phyloP scores from a whole-genome alignment of 1,140 invertebrate genomes.

The Seison nebaliae region DNA sequence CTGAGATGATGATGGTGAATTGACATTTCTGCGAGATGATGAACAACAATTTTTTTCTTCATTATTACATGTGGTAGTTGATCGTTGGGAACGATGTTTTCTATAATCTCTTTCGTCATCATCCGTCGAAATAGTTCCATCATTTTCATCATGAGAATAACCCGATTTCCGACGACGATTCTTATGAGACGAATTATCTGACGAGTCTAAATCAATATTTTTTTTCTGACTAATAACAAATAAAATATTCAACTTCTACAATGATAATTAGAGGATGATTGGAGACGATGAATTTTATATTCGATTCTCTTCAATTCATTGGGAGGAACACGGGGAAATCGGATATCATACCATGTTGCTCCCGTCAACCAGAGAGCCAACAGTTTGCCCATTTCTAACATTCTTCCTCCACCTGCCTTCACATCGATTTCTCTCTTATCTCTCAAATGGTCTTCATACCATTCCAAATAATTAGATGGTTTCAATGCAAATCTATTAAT shows the following conservation, averaged over 20 bases:
- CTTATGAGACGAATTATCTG: not conserved
- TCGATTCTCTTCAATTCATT: constrained; percentile 45
- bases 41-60: too few species aligned
- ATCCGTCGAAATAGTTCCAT: too few species aligned
- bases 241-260: constrained; percentile 1
- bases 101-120: too few species aligned
- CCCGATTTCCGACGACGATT: too few species aligned
- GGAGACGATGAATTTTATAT: not conserved
- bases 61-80: too few species aligned
- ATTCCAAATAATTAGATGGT: constrained; percentile 69
- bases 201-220: not conserved
- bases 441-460: constrained; percentile 82
- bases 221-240: not conserved
- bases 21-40: too few species aligned
- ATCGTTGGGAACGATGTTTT: too few species aligned
- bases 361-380: constrained; percentile 72
- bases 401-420: constrained; percentile 75
- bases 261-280: constrained; percentile 1
- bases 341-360: constrained; percentile 66
- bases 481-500: constrained; percentile 64
- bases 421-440: constrained; percentile 84
- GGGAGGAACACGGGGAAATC: constrained; percentile 90
- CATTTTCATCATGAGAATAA: too few species aligned
- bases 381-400: constrained; percentile 74
- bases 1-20: too few species aligned